phyloP scores from a whole-genome alignment of 2,797 vertebrate genomes.

The Anniella stebbinsi region DNA sequence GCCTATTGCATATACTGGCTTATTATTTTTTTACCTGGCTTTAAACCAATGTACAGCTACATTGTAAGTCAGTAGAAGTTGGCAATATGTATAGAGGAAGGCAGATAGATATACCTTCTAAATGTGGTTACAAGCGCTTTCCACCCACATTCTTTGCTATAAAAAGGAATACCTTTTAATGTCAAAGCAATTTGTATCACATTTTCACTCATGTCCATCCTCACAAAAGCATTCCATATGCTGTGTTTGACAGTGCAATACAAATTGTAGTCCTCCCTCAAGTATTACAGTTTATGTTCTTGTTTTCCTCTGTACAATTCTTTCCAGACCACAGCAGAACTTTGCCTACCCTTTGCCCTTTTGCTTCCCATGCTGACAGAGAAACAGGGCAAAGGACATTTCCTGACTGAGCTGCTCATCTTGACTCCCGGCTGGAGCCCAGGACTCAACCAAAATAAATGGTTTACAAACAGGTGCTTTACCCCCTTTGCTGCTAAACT shows the following conservation, averaged over 20 bases:
- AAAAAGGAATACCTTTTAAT: no score
- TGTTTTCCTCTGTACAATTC: background rate
- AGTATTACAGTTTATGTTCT: background rate
- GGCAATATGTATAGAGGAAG: background rate
- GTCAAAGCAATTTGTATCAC: background rate
- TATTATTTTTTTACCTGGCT: background rate
- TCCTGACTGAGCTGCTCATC: background rate
- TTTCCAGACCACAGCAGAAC: background rate
- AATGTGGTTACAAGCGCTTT: no score
- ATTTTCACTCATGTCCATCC: background rate
- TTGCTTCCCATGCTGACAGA: background rate
- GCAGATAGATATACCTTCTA: background rate
- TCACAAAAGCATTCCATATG: no score
- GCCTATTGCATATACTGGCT: background rate
- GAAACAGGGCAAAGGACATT: background rate
- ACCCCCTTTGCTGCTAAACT: background rate
- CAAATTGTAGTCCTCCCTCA: background rate
- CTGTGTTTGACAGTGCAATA: background rate
- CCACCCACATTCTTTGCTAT: no score
- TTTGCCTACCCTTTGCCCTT: background rate
- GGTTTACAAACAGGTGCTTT: background rate
- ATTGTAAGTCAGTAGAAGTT: background rate
- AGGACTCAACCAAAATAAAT: background rate
- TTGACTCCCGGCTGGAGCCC: background rate
- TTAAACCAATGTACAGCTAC: background rate